Base-by-base conservation (phyloP, 2,797 vertebrate genomes). In the Anas bahamensis region DNA sequence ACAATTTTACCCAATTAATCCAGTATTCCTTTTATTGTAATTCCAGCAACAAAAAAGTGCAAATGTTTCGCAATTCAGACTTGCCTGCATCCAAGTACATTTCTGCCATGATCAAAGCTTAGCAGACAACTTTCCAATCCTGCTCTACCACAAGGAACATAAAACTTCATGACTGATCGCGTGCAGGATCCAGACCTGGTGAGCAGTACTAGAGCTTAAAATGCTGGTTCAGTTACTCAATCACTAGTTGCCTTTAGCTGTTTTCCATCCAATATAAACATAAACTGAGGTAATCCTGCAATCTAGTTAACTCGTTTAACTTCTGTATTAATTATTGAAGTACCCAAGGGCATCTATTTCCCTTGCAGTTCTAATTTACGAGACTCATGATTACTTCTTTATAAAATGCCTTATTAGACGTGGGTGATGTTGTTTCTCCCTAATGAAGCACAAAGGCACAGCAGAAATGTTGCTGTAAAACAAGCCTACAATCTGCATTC, bases 251-350 rank as follows among this genome's bases (percentile, higher is more conserved):
- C 96, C 83, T 90, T 64, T 39, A 96, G 96, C 94, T 96, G 93
- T 96, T 97, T 95, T 92, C 88, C 89, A 90, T 96, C 91, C 92
- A 94, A 41, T 72, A 91, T n/a, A 97, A 97, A 96, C 65, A 93
- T 44, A 94, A 96, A 95, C 92, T 35, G 82, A 93, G 90, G 55
- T 96, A 95, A 94, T 94, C 79, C 89, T 93, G 50, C 70, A 96
- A 85, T 94, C 82, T 88, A 92, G 95, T 96, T 93, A 91, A 89
- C 85, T 89, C 28, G 17, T 95, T 97, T 81, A 94, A 83, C 91
- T 97, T 95, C 89, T 93, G n/a, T 95, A 94, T 96, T 97, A 97
- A 96, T 97, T 97, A 93, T 74, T 95, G 73, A 96, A 94, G 70
- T 89, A 97, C 92, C 91, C 88, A 94, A 95, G 95, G 88, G 77